These are phyloP conservation scores for Boulengeromyrus knoepffleri DNA, from an alignment of 2,113 vertebrate species.

Conservation along the genomic window DNA sequence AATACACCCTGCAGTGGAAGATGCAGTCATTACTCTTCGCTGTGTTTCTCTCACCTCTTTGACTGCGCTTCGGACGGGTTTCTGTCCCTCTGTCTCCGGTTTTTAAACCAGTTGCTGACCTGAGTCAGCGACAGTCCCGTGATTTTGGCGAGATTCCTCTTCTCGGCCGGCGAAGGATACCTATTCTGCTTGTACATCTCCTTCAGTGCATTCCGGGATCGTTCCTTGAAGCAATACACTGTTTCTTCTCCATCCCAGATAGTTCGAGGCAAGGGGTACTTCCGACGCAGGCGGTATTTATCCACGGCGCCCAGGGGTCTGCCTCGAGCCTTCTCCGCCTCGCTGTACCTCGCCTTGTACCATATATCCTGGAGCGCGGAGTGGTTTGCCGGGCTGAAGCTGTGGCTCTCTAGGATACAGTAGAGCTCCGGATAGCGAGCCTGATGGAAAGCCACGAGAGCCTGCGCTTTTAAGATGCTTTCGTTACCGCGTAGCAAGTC, in stretches of 20 bases:
- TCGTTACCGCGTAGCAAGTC: constrained; percentile 94
- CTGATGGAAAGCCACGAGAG: constrained; percentile 95
- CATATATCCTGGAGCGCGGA: constrained; percentile 92
- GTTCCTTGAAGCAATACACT: constrained; percentile 98
- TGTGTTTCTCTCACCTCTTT: constrained; percentile 75
- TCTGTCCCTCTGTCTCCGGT: constrained; percentile 91
- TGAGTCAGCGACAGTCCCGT: constrained; percentile 97
- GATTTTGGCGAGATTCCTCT: constrained; percentile 92
- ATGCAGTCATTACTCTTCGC: neutral
- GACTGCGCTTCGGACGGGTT: constrained; percentile 92
- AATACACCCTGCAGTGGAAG: neutral
- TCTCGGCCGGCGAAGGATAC: constrained; percentile 93
- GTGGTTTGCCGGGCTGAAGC: constrained; percentile 90
- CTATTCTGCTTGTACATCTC: constrained; percentile 95
- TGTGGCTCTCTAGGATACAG: constrained; percentile 93
- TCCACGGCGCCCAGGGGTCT: constrained; percentile 96
- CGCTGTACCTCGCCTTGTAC: constrained; percentile 96
- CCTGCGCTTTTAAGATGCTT: constrained; percentile 95
- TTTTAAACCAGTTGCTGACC: constrained; percentile 99
- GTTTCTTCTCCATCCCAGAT: constrained; percentile 99
- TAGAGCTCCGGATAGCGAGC: constrained; percentile 93
- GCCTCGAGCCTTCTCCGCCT: constrained; percentile 93
- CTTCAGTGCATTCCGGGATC: constrained; percentile 95
- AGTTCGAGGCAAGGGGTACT: constrained; percentile 92
- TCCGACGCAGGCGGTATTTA: constrained; percentile 96